Evolutionary conservation across 1,140 invertebrate species (phyloP).

Genomic region (Whitmania pigra): DNA sequence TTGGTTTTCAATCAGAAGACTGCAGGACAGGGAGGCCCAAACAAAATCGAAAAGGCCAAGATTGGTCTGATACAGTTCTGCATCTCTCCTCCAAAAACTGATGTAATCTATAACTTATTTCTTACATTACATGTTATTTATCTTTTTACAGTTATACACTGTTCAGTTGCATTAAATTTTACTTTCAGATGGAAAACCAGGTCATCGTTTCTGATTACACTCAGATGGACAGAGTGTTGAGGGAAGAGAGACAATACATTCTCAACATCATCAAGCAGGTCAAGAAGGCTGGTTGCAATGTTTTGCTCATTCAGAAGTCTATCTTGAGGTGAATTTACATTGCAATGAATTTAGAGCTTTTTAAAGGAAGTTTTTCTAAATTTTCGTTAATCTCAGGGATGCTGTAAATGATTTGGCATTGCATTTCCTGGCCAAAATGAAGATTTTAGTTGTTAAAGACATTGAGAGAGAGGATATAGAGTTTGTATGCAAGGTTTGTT

Average conservation of each 20-base stretch:
- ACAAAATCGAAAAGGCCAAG: conserved; percentile 88
- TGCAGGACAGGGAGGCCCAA: conserved; percentile 77
- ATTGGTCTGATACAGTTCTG: conserved; percentile 99
- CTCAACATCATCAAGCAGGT: conserved; percentile 98
- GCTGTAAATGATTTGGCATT: conserved; percentile 89
- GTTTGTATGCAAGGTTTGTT: conserved; percentile 72
- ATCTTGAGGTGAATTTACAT: conserved; percentile 62
- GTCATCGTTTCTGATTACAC: conserved; percentile 96
- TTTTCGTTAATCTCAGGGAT: conserved; percentile 51
- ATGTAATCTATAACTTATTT: conserved; percentile 50
- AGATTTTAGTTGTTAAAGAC: conserved; percentile 96
- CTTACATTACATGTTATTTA: conserved; percentile 16
- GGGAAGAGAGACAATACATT: conserved; percentile 94
- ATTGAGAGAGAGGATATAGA: conserved; percentile 95
- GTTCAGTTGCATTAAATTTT: not conserved
- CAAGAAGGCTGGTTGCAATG: conserved; percentile 94
- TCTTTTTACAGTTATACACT: not conserved
- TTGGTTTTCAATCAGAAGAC: conserved; percentile 82
- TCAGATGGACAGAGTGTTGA: conserved; percentile 95
- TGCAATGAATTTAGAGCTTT: not conserved
- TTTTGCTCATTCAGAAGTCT: conserved; percentile 94
- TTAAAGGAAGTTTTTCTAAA: not conserved
- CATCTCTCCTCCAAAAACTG: conserved; percentile 97
- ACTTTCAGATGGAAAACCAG: conserved; percentile 81
- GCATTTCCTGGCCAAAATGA: conserved; percentile 97